Evolutionary conservation across 2,113 vertebrate species (phyloP), one percentile per base, ranked within the genome.

Genomic region (Neogobius melanostomus): DNA sequence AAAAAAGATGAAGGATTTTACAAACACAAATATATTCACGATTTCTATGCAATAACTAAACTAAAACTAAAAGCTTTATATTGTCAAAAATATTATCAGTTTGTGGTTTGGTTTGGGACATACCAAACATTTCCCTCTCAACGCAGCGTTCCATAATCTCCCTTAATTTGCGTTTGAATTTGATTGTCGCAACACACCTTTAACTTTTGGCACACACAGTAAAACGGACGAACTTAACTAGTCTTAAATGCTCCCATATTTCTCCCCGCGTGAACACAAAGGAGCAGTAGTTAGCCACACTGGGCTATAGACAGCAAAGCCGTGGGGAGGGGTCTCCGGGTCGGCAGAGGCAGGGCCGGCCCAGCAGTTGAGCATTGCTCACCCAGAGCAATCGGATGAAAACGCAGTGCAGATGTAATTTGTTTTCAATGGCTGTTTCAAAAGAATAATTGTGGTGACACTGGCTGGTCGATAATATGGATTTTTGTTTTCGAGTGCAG

Each of bases 371-470:
- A 96, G 94, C 95, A 95, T 94, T 96, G 96, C 94, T 98, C 97
- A 96, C 95, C 94, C 93, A 90, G 92, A 95, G 95, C 95, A 92
- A 96, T 96, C 92, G 95, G 96, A 97, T 95, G 95, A 97, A 98
- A 98, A 98, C 95, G 95, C 96, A 97, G 96, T 96, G 97, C 96
- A 98, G 97, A 98, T 98, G 97, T 98, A 98, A 98, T 99, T 99
- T 98, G 97, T 99, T 98, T 98, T 98, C 97, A 98, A 98, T 98
- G 97, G 96, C 96, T 98, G 96, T 98, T 99, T 98, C 96, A 98
- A 98, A 99, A 98, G 97, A 99, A 98, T 98, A 98, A 98, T 99
- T 99, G 97, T 98, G 97, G 97, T 98, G 97, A 99, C 97, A 99
- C 94, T 94, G 95, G 69, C 87, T 84, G 94, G 95, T 99, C 97